phyloP scores from a whole-genome alignment of 2,113 vertebrate genomes.

The Cairina moschata region DNA sequence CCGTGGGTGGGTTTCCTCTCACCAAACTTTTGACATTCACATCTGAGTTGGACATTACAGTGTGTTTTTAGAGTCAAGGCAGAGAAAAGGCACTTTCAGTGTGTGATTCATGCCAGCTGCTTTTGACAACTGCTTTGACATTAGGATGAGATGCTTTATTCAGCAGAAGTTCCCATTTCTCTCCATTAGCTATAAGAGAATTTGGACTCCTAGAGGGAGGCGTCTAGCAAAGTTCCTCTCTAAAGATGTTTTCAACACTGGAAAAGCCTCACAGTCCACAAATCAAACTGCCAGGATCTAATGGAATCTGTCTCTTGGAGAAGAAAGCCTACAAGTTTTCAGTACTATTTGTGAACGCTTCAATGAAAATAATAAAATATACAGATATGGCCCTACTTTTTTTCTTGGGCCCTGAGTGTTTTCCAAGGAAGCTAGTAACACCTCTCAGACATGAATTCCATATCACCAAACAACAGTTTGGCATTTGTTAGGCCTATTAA shows the following conservation, averaged over 20 bases:
- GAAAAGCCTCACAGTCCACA: neutral
- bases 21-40: neutral
- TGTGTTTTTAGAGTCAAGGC: neutral
- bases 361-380: neutral
- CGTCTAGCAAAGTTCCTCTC: neutral
- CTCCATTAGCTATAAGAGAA: neutral
- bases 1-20: neutral
- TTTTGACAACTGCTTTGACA: neutral
- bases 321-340: neutral
- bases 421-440: neutral
- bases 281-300: neutral
- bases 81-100: conserved; percentile 11
- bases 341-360: neutral
- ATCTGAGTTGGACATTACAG: neutral
- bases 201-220: neutral
- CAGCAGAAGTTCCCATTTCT: neutral
- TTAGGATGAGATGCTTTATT: neutral
- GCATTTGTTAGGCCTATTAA: neutral
- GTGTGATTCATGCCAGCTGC: neutral
- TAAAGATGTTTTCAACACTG: neutral
- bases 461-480: neutral
- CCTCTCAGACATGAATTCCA: neutral
- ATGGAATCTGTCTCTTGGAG: neutral
- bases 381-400: neutral
- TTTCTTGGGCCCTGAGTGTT: neutral